Evolutionary conservation across 2,888 invertebrate species (phyloP).

Genomic region (Auanema sp.): DNA sequence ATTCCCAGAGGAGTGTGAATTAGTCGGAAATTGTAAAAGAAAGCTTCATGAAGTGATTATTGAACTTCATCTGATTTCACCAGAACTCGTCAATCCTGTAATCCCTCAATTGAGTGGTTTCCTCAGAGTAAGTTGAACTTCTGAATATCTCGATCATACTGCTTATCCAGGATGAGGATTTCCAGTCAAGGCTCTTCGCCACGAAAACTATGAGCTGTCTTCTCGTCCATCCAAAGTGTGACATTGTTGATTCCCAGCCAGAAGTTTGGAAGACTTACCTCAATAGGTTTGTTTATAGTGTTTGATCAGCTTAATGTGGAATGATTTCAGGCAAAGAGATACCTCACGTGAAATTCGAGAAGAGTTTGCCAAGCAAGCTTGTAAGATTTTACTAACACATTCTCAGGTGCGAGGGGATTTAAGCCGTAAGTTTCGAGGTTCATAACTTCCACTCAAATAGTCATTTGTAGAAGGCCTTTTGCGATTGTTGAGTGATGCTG

Average conservation of each 20-base stretch:
- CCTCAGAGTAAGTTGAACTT: constrained; percentile 5
- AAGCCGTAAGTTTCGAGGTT: constrained; percentile 10
- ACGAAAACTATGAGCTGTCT: constrained; percentile 1
- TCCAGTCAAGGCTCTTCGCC: neutral
- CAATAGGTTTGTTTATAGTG: neutral
- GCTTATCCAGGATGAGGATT: constrained; percentile 3
- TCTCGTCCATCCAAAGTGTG: neutral
- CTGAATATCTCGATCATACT: too few species aligned
- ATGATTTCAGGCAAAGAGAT: constrained; percentile 6
- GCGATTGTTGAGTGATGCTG: constrained; percentile 18
- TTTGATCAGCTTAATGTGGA: neutral
- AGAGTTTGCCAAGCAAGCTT: constrained; percentile 6
- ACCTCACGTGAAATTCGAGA: constrained; percentile 4
- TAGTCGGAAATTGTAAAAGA: constrained; percentile 24
- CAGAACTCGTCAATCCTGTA: constrained; percentile 23
- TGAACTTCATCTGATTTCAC: constrained; percentile 22
- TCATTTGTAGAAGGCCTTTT: constrained; percentile 11
- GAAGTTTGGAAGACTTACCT: constrained; percentile 15
- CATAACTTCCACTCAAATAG: neutral
- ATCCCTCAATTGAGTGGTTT: constrained; percentile 19
- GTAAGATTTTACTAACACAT: constrained; percentile 11
- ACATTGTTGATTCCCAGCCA: constrained; percentile 9
- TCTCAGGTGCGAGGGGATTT: constrained; percentile 15
- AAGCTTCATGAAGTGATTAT: constrained; percentile 30
- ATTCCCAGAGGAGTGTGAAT: constrained; percentile 28